phyloP scores from a whole-genome alignment of 2,797 vertebrate genomes.

The Hoplostethus atlanticus region DNA sequence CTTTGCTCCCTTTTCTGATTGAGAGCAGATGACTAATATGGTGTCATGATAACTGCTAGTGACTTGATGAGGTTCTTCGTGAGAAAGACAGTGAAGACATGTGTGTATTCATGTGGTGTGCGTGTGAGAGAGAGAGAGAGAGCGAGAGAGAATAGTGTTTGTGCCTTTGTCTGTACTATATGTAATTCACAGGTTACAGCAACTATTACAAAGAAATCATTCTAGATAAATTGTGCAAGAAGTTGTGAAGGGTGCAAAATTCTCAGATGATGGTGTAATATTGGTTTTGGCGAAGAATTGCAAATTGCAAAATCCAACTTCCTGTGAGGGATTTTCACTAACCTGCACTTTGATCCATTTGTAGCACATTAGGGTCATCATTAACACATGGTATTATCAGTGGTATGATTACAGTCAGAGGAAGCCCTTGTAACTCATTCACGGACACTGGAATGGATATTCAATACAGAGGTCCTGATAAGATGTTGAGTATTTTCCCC shows the following conservation, averaged over 20 bases:
- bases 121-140: constrained; percentile 1
- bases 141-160: background rate
- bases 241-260: constrained; percentile 36
- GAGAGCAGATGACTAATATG: constrained; percentile 20
- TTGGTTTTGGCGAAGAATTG: constrained; percentile 50
- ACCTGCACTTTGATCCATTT: constrained; percentile 58
- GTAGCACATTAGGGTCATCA: constrained; percentile 33
- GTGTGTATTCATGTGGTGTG: constrained; percentile 11
- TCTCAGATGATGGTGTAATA: constrained; percentile 68
- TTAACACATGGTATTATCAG: background rate
- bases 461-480: constrained; percentile 31
- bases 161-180: constrained; percentile 15
- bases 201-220: constrained; percentile 29
- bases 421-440: constrained; percentile 7
- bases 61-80: constrained; percentile 7
- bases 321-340: constrained; percentile 37
- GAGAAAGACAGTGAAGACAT: constrained; percentile 7
- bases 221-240: background rate
- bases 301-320: constrained; percentile 25
- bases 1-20: constrained; percentile 34
- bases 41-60: background rate
- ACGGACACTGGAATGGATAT: constrained; percentile 31
- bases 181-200: constrained; percentile 27
- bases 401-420: constrained; percentile 31
- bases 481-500: constrained; percentile 1